A percentile compares a stretch with the other conserved stretches of the same genome.
Evolutionary conservation across 2,888 invertebrate species (phyloP).

Genomic region (Spilosoma lubricipeda): DNA sequence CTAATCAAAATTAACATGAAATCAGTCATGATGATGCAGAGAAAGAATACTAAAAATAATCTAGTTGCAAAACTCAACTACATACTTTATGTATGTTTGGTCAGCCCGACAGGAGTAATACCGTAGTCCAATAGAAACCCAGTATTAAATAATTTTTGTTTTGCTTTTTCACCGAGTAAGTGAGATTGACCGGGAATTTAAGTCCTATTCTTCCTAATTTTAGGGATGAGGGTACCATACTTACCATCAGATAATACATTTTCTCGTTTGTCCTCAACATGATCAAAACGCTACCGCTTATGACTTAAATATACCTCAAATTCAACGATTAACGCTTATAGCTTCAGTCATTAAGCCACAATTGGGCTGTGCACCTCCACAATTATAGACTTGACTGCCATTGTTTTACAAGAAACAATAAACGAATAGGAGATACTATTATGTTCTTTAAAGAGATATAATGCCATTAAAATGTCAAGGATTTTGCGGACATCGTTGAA

Average conservation of each 20-base stretch:
- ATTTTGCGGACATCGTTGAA: conserved; percentile 15
- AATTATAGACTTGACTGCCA: conserved; percentile 61
- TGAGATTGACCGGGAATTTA: no score
- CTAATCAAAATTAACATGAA: not conserved
- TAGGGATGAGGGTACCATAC: no score
- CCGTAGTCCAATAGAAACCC: no score
- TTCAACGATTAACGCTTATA: conserved; percentile 79
- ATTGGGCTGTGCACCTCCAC: conserved; percentile 72
- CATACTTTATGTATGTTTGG: no score
- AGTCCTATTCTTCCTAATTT: no score
- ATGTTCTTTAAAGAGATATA: conserved; percentile 36
- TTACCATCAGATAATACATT: no score
- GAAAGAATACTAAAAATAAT: no score
- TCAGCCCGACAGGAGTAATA: no score
- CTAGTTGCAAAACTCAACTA: no score
- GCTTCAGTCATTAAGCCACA: conserved; percentile 77
- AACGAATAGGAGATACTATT: conserved; percentile 31
- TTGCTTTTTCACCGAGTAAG: no score
- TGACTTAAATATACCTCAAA: conserved; percentile 45
- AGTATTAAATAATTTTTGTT: no score
- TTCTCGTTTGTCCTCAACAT: not conserved
- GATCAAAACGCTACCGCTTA: conserved; percentile 47
- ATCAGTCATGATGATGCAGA: not conserved
- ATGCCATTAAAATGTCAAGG: conserved; percentile 41
- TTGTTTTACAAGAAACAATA: conserved; percentile 58